phyloP scores from a whole-genome alignment of 2,888 invertebrate species.

The Andrena haemorrhoa region DNA sequence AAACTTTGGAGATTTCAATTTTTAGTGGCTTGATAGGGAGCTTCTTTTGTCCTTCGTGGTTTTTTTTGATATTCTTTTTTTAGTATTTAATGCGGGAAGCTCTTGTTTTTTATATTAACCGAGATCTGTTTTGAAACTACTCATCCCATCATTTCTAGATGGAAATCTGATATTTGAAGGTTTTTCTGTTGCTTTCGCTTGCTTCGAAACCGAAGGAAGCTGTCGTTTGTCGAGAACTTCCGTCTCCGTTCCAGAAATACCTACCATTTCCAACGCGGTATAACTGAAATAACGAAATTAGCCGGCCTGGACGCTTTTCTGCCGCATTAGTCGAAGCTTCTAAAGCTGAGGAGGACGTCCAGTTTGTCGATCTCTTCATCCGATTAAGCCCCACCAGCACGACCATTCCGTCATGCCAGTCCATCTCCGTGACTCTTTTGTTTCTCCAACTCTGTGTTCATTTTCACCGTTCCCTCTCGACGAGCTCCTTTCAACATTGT shows the following conservation, averaged over 20 bases:
- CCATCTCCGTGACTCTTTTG: slow-evolving; percentile 54
- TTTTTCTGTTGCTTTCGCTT: not conserved
- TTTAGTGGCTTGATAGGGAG: not conserved
- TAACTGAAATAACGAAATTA: slow-evolving; percentile 39
- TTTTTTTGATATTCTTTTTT: not conserved
- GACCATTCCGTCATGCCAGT: slow-evolving; percentile 44
- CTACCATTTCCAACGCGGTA: slow-evolving; percentile 6
- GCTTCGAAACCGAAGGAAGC: not conserved
- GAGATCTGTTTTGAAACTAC: no score
- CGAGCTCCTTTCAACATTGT: not conserved
- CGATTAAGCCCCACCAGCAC: slow-evolving; percentile 78
- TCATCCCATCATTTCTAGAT: no score
- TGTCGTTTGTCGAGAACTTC: no score
- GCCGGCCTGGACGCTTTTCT: slow-evolving; percentile 29
- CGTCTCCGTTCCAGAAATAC: slow-evolving; percentile 1
- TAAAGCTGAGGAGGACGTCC: slow-evolving; percentile 75
- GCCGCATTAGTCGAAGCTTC: slow-evolving; percentile 56
- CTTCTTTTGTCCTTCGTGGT: not conserved
- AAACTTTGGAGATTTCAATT: no score
- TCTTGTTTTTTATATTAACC: no score
- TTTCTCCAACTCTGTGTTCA: slow-evolving; percentile 22
- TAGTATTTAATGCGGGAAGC: not conserved
- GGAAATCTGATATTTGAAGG: not conserved
- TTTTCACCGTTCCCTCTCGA: not conserved
- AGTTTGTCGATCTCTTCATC: slow-evolving; percentile 82